Evolutionary conservation across 1,140 invertebrate species (phyloP), one percentile per base, ranked within the genome.

Genomic region (Aricia agestis): DNA sequence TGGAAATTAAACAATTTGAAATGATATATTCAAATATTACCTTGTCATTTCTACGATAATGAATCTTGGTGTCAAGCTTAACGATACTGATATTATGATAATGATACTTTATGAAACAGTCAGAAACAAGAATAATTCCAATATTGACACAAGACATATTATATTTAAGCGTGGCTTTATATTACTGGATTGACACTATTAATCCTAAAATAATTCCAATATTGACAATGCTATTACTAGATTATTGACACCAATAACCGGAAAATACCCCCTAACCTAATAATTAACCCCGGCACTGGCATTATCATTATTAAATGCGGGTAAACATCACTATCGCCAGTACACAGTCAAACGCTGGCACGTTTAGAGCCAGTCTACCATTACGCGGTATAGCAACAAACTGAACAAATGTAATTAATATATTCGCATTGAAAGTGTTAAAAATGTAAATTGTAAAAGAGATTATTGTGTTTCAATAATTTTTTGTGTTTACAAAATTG

Each of bases 261-360:
- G 45, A 63, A 63, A 63, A 63, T 19, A 63, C 59, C 59, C 59
- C 59, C 17, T 63, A 25, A 59, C 58, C 19, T 25, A 63, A 63
- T 25, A 6, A 63, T 63, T 63, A 19, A 63, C 59, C 57, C 45
- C 9, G 3, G n/a, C n/a, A 1, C 57, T 52, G 41, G 42, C 31
- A 69, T 18, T 69, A 68, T 72, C 67, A 66, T 69, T 66, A 42
- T 63, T 61, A 69, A 69, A 70, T 63, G 68, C 13, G 68, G 68
- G 68, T 70, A 70, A 70, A 70, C 59, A 65, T 63, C n/a, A 63
- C 25, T 63, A 70, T 70, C 68, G 36, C 32, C 19, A 59, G 15
- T 36, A 13, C 31, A 59, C 57, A 7, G 59, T 25, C 25, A 61
- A 11, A n/a, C 59, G 36, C n/a, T 32, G 36, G 36, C 36, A 36